Evolutionary conservation across 2,888 invertebrate species (phyloP).

Genomic region (Trachelus iudaicus): DNA sequence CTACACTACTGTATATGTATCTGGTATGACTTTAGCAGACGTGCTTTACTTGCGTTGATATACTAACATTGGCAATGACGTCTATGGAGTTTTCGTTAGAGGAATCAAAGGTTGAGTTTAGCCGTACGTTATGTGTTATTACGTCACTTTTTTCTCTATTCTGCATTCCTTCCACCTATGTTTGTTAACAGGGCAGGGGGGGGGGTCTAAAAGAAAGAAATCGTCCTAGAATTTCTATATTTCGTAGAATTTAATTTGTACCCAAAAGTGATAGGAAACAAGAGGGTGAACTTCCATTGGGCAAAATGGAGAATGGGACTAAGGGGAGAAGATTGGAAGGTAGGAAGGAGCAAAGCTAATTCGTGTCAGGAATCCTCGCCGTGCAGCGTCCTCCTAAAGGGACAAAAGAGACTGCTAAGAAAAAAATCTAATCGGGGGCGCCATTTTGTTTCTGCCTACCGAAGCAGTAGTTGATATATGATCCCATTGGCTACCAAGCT

Average conservation of each 20-base stretch:
- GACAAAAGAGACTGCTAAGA: conserved; percentile 7
- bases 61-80: neutral
- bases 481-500: conserved; percentile 63
- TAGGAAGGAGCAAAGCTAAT: conserved; percentile 18
- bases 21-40: neutral
- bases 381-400: neutral
- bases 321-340: neutral
- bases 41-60: neutral
- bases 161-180: neutral
- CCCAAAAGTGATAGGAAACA: neutral
- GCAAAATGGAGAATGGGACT: neutral
- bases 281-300: neutral
- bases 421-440: conserved; percentile 26
- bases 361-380: conserved; percentile 35
- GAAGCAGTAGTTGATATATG: conserved; percentile 62
- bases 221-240: neutral
- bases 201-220: neutral
- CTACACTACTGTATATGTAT: neutral
- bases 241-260: neutral
- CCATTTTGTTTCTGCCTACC: conserved; percentile 57
- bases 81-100: neutral
- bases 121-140: neutral
- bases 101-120: neutral
- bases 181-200: neutral
- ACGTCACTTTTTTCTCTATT: neutral